Evolutionary conservation across 1,140 invertebrate genomes (phyloP), one percentile per base, ranked within the genome.

Genomic region (Drosophila albomicans): DNA sequence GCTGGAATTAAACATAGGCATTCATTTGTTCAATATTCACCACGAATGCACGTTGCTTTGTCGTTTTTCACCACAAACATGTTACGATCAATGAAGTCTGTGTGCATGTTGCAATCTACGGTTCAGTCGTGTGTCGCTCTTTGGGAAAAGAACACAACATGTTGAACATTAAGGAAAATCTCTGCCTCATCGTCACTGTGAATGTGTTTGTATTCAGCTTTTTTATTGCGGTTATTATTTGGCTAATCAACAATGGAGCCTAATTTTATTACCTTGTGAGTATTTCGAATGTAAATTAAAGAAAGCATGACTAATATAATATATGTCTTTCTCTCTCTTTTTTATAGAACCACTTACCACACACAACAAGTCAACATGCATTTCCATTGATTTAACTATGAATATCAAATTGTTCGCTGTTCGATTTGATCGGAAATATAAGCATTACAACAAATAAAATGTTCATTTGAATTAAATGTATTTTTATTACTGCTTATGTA

Each of bases 361-460:
- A 52, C 51, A 52, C 20, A 25, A 25, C 20, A 52, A n/a, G n/a
- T 32, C 28, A 13, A 8, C 5, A 15, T 64, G n/a, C 32, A 28
- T 7, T 41, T 16, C 51, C 20, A n/a, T 30, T 52, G 11, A 32
- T 5, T 52, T 15, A 46, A 46, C 7, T 16, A 49, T 38, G 25
- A 32, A 16, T 30, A 30, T 13, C 13, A 30, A n/a, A 30, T 28
- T 16, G 13, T 15, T 63, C 43, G 41, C 49, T 48, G 48, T 15
- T n/a, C 7, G 15, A 4, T 15, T 35, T 61, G 15, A 49, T 5
- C 13, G 13, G 32, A 62, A 41, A 46, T 35, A 10, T 43, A 49
- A 81, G 66, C 32, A 25, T 45, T 58, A 30, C 59, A 51, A 48
- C 35, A 11, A 41, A 61, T 63, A 75, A 82, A 78, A 46, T 59